Base-by-base conservation (phyloP, 2,888 invertebrate genomes). In the Danaus chrysippus region DNA sequence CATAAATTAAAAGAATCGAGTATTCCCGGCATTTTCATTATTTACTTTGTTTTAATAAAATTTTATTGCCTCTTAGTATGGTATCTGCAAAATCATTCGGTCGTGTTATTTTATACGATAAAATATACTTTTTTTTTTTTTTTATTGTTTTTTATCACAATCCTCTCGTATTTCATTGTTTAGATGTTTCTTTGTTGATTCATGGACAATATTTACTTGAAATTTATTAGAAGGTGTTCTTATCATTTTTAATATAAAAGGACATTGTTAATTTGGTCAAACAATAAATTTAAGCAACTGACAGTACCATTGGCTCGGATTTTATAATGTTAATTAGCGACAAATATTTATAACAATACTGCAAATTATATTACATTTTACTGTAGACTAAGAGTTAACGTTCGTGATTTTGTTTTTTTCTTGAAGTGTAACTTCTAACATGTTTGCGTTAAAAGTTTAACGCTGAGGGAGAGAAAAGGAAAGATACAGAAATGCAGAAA, bases 1-100 rank as follows among this genome's bases (percentile, higher is more conserved):
- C 71, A 73, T 76, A 74, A 70, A 72, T 73, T 70, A 76, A 72
- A 66, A 64, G 44, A 63, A 67, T 68, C 68, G 65, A 68, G 67
- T 67, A 68, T 58, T 67, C 64, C 52, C 58, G 70, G 68, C 69
- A 70, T 74, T 71, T 64, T 64, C 61, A 60, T 71, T 68, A 65
- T 71, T 73, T 66, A 68, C 67, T 67, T 71, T 71, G 66, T 68
- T 67, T 70, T 68, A 71, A 70, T 68, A 68, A 71, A 66, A 66
- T 64, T 69, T 69, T 70, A 67, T 64, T 65, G 68, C 64, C 59
- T 34, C 43, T 10, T 34, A 49, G 15, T 13, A 57, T 34, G 54
- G 58, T 62, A 58, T 60, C 62, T 59, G 59, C 56, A 60, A 61
- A n/a, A 66, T 68, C 65, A 60, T 60, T 62, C 59, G 63, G 58